phyloP scores from a whole-genome alignment of 2,888 invertebrate species.

The Sphecodes monilicornis region DNA sequence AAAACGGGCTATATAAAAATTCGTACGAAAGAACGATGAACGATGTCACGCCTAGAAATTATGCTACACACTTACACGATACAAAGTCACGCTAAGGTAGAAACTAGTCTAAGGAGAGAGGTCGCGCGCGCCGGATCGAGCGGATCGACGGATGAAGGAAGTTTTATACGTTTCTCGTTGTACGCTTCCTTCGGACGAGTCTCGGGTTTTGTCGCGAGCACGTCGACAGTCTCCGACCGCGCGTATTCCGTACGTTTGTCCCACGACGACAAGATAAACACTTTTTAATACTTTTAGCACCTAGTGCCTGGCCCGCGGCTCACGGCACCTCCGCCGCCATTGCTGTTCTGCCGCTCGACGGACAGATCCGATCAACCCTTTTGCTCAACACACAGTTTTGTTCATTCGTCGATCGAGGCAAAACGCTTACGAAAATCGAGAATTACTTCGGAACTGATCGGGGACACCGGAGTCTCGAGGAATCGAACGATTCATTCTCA shows the following conservation, averaged over 20 bases:
- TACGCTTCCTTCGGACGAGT: not conserved
- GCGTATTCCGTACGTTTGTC: conserved; percentile 70
- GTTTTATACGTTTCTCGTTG: not conserved
- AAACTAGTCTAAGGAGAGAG: conserved; percentile 65
- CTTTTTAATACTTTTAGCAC: conserved; percentile 80
- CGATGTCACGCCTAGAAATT: conserved; percentile 51
- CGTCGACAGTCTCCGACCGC: conserved; percentile 66
- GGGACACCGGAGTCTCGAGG: not conserved
- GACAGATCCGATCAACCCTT: conserved; percentile 24
- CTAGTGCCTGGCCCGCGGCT: conserved; percentile 77
- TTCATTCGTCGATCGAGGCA: not conserved
- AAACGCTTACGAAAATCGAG: not conserved
- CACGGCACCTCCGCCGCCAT: conserved; percentile 68
- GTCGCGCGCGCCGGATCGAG: conserved; percentile 34
- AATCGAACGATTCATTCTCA: not conserved
- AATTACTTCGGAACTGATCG: not conserved
- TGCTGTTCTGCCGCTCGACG: conserved; percentile 56
- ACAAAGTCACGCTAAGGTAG: conserved; percentile 60
- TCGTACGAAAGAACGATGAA: conserved; percentile 68
- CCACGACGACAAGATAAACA: conserved; percentile 71
- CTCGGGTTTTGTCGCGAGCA: conserved; percentile 34
- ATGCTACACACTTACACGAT: conserved; percentile 68
- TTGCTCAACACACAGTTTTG: not conserved
- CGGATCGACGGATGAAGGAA: conserved; percentile 39
- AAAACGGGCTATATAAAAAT: conserved; percentile 70